Evolutionary conservation across 2,797 vertebrate genomes (phyloP).

Genomic region (Aselliscus stoliczkanus): DNA sequence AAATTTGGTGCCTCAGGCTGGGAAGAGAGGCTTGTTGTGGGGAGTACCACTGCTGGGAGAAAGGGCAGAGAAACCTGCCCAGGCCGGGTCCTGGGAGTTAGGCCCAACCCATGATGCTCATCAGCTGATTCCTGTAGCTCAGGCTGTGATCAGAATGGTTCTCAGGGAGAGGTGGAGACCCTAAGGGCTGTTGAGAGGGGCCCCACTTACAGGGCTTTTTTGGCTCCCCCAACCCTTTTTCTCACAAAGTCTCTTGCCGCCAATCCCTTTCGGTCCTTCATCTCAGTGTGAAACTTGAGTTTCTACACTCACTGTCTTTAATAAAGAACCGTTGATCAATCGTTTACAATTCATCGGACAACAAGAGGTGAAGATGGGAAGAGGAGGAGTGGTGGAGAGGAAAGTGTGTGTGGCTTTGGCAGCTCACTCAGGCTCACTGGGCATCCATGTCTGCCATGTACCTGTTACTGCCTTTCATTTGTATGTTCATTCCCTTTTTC

Average conservation of each 20-base stretch:
- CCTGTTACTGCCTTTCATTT: not conserved
- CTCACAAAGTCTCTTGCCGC: not conserved
- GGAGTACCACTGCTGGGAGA: not conserved
- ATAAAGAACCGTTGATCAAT: not conserved
- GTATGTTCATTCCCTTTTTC: not conserved
- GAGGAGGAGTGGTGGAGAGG: not conserved
- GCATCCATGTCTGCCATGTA: too few relatives aligned
- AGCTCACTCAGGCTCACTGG: rapidly evolving
- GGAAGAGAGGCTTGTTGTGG: not conserved
- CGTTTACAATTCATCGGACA: not conserved
- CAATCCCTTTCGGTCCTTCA: not conserved
- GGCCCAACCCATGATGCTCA: not conserved
- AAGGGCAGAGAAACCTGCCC: not conserved
- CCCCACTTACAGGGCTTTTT: not conserved
- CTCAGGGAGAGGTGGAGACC: not conserved
- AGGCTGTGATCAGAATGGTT: not conserved
- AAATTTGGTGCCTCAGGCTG: not conserved
- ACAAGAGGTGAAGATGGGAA: not conserved
- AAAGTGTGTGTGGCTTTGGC: not conserved
- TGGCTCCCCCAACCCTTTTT: not conserved
- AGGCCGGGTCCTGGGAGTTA: not conserved
- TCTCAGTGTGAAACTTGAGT: not conserved
- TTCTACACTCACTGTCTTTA: not conserved
- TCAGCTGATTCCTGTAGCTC: not conserved
- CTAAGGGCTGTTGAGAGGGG: not conserved